phyloP scores from a whole-genome alignment of 2,113 vertebrate species.

The Entelurus aequoreus region DNA sequence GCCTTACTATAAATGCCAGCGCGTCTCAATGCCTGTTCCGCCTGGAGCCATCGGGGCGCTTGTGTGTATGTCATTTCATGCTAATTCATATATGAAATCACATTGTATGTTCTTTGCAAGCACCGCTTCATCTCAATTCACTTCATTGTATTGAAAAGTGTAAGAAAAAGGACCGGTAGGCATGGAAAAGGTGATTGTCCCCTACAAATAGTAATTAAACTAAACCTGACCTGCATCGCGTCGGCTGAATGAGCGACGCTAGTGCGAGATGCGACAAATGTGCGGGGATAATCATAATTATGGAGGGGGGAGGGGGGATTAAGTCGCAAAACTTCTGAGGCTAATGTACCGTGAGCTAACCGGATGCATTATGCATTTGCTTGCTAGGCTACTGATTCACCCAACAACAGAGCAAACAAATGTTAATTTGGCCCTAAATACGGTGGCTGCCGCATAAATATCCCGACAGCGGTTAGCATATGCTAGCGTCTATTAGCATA shows the following conservation, averaged over 20 bases:
- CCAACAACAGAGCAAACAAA: conserved; percentile 69
- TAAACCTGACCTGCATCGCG: conserved; percentile 44
- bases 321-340: conserved; percentile 44
- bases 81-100: conserved; percentile 15
- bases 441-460: conserved; percentile 62
- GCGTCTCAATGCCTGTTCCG: not conserved
- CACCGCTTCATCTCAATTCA: conserved; percentile 14
- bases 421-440: conserved; percentile 68
- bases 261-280: conserved; percentile 45
- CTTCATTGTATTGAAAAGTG: conserved; percentile 9
- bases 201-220: conserved; percentile 28
- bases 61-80: conserved; percentile 12
- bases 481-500: conserved; percentile 57
- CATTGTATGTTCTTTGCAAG: conserved; percentile 10
- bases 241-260: conserved; percentile 44
- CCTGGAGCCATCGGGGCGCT: not conserved
- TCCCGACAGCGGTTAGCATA: conserved; percentile 59
- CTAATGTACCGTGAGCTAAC: conserved; percentile 54
- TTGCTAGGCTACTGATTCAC: conserved; percentile 55
- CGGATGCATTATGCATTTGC: conserved; percentile 58
- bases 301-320: conserved; percentile 17
- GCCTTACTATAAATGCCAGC: conserved; percentile 1
- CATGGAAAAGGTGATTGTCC: conserved; percentile 6
- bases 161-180: conserved; percentile 6
- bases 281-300: conserved; percentile 47